A percentile compares a stretch with the other conserved stretches of the same genome.
Conservation (phyloP, 2,888 invertebrate genomes). For the Idaea dimidiata region DNA sequence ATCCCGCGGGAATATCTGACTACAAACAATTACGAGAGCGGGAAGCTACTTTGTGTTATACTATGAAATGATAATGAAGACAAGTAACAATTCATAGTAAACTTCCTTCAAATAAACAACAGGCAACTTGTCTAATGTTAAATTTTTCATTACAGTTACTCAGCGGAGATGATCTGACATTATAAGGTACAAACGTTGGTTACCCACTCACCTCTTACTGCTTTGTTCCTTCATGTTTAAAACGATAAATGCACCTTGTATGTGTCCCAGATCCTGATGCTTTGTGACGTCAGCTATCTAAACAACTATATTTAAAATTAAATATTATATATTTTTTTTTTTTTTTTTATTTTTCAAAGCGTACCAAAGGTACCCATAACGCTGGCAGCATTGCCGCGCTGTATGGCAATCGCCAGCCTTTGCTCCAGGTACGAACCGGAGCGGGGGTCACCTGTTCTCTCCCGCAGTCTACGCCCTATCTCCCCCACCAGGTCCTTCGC, state of each 20-base stretch:
- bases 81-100: not conserved
- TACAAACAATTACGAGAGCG: too few relatives aligned
- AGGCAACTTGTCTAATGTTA: conserved; percentile 19
- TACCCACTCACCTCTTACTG: conserved; percentile 35
- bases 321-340: not conserved
- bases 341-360: too few relatives aligned
- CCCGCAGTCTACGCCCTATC: too few relatives aligned
- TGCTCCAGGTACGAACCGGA: too few relatives aligned
- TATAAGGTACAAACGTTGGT: conserved; percentile 54
- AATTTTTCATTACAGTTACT: conserved; percentile 59
- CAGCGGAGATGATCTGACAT: conserved; percentile 67
- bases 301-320: not conserved
- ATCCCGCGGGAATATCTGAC: too few relatives aligned
- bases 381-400: too few relatives aligned
- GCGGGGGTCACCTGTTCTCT: too few relatives aligned
- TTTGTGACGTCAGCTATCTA: not conserved
- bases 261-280: conserved; percentile 2
- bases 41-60: too few relatives aligned
- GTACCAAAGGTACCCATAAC: too few relatives aligned
- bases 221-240: conserved; percentile 23
- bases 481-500: too few relatives aligned
- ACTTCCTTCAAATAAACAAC: not conserved
- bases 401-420: too few relatives aligned
- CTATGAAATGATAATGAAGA: too few relatives aligned
- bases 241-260: conserved; percentile 1